Percentiles rank a stretch among this genome's conserved stretches.
These are phyloP conservation scores for Geotrypetes seraphini DNA, from an alignment of 2,797 vertebrate genomes.

Conservation along the genomic window DNA sequence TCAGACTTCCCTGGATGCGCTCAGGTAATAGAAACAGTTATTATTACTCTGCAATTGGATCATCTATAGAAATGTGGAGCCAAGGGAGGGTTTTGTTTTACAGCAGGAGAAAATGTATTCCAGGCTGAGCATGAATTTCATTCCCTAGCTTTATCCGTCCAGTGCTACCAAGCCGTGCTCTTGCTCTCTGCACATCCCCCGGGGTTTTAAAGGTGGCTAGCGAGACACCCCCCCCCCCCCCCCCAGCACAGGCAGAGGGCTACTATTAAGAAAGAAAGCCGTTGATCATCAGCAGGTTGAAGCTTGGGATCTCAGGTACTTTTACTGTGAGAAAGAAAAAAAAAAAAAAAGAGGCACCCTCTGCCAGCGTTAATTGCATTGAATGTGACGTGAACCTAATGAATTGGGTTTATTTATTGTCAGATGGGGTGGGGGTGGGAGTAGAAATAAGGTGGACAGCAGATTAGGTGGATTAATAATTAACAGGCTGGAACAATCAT, in stretches of 20 bases:
- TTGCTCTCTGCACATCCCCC: slow-evolving; percentile 1
- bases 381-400: slow-evolving; percentile 32
- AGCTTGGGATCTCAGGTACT: slow-evolving; percentile 7
- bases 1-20: no score
- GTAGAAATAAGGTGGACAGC: slow-evolving; percentile 42
- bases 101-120: background rate
- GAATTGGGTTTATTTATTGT: slow-evolving; percentile 60
- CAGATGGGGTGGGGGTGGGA: slow-evolving; percentile 63
- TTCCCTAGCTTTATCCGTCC: no score
- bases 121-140: no score
- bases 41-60: no score
- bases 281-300: slow-evolving; percentile 6
- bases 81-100: no score
- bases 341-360: slow-evolving; percentile 5
- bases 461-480: slow-evolving; percentile 66
- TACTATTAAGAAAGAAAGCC: slow-evolving; percentile 14
- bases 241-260: slow-evolving; percentile 3
- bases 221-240: slow-evolving; percentile 1
- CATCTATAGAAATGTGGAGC: no score
- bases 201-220: slow-evolving; percentile 7
- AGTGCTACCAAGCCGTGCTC: background rate
- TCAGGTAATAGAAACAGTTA: no score
- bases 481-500: slow-evolving; percentile 59
- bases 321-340: slow-evolving; percentile 24
- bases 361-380: slow-evolving; percentile 37